phyloP scores from a whole-genome alignment of 2,797 vertebrate genomes.

The Zonotrichia albicollis region DNA sequence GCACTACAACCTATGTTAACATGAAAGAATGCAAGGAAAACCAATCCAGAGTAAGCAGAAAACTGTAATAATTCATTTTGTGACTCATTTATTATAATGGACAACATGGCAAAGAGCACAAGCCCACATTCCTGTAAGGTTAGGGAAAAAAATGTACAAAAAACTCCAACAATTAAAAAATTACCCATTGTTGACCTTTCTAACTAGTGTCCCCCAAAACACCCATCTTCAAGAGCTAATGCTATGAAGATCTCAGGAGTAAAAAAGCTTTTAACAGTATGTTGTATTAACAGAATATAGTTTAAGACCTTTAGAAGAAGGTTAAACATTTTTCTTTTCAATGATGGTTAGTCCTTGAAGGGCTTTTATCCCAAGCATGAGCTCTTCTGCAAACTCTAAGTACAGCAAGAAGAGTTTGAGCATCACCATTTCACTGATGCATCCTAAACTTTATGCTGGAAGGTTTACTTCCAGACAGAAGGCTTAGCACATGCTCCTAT shows the following conservation, averaged over 20 bases:
- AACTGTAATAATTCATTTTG: neutral
- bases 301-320: neutral
- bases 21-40: neutral
- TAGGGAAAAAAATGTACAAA: neutral
- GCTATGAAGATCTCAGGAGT: neutral
- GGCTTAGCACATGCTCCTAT: neutral
- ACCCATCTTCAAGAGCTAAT: neutral
- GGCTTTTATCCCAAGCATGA: neutral
- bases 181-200: neutral
- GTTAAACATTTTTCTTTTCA: neutral
- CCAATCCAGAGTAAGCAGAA: neutral
- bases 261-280: neutral
- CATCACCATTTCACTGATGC: neutral
- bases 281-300: neutral
- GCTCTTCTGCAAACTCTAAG: neutral
- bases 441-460: neutral
- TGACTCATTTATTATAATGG: neutral
- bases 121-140: neutral
- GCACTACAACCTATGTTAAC: neutral
- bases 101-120: neutral
- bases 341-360: neutral
- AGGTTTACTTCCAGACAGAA: neutral
- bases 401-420: neutral
- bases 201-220: neutral
- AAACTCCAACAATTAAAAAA: neutral